These are phyloP conservation scores for Hycleus cichorii DNA, from an alignment of 1,140 invertebrate genomes.

Conservation along the genomic window DNA sequence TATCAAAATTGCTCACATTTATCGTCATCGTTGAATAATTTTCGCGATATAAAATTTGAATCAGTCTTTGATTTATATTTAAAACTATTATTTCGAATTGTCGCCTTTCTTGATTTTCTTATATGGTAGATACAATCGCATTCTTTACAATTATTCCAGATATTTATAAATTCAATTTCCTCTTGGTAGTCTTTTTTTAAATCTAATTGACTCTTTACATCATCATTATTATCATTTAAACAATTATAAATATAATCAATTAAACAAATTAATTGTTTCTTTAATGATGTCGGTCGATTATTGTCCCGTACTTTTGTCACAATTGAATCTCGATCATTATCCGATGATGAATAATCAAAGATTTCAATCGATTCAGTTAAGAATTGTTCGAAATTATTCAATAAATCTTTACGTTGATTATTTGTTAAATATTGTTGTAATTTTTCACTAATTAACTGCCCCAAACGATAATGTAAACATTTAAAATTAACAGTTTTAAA, in stretches of 20 bases:
- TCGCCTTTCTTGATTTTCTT: conserved; percentile 33
- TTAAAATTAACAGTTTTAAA: conserved; percentile 53
- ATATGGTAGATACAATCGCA: conserved; percentile 43
- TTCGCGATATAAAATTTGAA: conserved; percentile 10
- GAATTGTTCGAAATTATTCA: conserved; percentile 8
- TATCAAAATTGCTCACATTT: not conserved
- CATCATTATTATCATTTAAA: conserved; percentile 9
- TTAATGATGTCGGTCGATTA: conserved; percentile 25
- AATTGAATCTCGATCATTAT: conserved; percentile 34
- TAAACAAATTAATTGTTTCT: conserved; percentile 34
- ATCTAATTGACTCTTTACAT: not conserved
- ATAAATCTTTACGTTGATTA: not conserved
- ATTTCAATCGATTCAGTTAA: conserved; percentile 33
- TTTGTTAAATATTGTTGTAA: conserved; percentile 20
- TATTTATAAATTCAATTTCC: conserved; percentile 47
- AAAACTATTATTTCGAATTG: conserved; percentile 20
- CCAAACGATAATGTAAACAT: conserved; percentile 54
- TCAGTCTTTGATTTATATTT: conserved; percentile 17
- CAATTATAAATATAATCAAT: conserved; percentile 24
- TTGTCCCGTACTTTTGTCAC: conserved; percentile 6
- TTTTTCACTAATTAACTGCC: conserved; percentile 50
- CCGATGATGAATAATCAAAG: conserved; percentile 42
- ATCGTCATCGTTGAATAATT: conserved; percentile 24
- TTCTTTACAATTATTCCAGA: conserved; percentile 44
- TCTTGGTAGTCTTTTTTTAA: not conserved